Base-by-base conservation (phyloP, 2,888 invertebrate genomes). In the Sympetrum striolatum region DNA sequence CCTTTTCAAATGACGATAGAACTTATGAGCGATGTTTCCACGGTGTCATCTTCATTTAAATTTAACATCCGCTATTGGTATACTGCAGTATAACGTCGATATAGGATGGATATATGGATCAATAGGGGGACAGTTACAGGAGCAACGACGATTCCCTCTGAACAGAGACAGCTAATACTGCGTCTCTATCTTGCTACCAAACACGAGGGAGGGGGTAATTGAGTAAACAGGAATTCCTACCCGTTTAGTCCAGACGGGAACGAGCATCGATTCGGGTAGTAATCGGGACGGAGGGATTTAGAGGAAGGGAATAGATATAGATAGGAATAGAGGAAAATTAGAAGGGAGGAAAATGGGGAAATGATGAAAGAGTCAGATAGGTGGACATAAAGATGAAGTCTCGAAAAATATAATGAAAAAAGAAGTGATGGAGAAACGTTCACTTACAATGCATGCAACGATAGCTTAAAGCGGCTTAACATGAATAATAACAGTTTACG, bases 161-260 rank as follows among this genome's bases (percentile, higher is more conserved):
- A 73, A 73, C 12, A 15, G 73, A 73, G 31, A 73, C 8, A 31
- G 25, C 25, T 0, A n/a, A 31, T 73, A 10, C 73, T 15, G n/a
- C n/a, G 10, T 73, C 73, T 73, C 73, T 25, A 25, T 6, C 15
- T 73, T 31, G 10, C n/a, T 5, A 73, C 10, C 18, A 31, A 73
- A 44, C 18, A 3, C 44, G 18, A 18, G 73, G 31, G 10, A 15
- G 82, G 31, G n/a, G 86, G 37, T 60, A 86, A 35, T 86, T 37
- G 58, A 35, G 60, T 60, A 60, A 86, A 86, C 37, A 86, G 35
- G 31, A 64, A 86, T 39, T 37, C 86, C 12, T 37, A 37, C 86
- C 60, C 86, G 37, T 37, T 86, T 86, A 58, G 48, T 25, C 58
- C n/a, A n/a, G n/a, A 82, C 58, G 82, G 35, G 82, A 82, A 82